Percentiles rank a stretch among this genome's conserved stretches.
These are phyloP conservation scores for Eulithis testata DNA, from an alignment of 2,888 invertebrate species.

Conservation along the genomic window DNA sequence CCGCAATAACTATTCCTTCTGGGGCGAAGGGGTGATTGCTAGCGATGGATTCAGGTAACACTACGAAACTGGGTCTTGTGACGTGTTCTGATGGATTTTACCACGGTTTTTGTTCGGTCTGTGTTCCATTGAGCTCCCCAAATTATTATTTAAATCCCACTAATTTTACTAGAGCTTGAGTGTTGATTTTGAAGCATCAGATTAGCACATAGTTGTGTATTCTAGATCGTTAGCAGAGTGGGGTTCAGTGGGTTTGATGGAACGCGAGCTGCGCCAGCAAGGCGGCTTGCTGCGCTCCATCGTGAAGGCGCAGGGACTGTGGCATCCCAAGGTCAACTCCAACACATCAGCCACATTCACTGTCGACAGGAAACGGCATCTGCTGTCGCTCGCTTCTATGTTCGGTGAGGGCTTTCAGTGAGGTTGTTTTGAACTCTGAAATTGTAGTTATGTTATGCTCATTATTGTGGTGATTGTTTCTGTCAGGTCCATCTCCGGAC, in stretches of 20 bases:
- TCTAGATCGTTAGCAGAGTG: conserved; percentile 89
- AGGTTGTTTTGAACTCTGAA: too few species aligned
- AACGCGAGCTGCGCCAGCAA: conserved; percentile 94
- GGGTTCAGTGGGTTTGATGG: conserved; percentile 95
- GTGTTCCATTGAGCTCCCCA: too few species aligned
- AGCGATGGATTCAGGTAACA: conserved; percentile 92
- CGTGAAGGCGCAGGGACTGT: conserved; percentile 94
- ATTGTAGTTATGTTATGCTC: too few species aligned
- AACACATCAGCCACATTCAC: conserved; percentile 93
- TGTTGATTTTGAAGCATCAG: too few species aligned
- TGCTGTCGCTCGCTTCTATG: conserved; percentile 95
- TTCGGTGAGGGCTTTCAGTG: conserved; percentile 83
- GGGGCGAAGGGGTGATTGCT: conserved; percentile 95
- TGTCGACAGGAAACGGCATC: conserved; percentile 93
- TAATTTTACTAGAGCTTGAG: too few species aligned
- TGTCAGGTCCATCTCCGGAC: conserved; percentile 96
- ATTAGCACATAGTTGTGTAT: too few species aligned
- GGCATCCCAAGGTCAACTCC: conserved; percentile 94
- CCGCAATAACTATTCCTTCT: conserved; percentile 94
- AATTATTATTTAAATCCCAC: too few species aligned
- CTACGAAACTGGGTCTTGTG: background rate
- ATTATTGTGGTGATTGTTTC: background rate
- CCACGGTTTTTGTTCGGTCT: too few species aligned
- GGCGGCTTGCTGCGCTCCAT: conserved; percentile 91
- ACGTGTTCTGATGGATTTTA: too few species aligned